Conservation (phyloP, 2,113 vertebrate genomes). For the Ceyx cyanopectus region DNA sequence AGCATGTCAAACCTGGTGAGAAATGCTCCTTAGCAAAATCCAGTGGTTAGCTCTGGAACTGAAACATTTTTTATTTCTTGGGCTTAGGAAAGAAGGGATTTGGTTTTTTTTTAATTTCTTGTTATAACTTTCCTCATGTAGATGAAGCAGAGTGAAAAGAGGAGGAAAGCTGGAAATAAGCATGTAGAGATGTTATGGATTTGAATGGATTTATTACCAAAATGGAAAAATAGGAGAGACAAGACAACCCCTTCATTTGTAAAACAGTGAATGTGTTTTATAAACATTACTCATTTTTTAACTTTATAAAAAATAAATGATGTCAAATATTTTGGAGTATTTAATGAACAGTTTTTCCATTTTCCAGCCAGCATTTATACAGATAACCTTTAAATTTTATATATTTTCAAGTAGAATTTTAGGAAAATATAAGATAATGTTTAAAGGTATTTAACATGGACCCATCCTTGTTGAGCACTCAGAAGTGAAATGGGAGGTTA, state of each 20-base stretch:
- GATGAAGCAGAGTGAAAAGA: background rate
- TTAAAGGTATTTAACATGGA: background rate
- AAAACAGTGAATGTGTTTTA: background rate
- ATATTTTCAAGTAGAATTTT: background rate
- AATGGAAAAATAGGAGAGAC: background rate
- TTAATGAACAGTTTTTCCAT: background rate
- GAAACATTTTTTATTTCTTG: background rate
- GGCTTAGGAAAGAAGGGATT: background rate
- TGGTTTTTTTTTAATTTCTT: background rate
- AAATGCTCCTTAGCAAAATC: background rate
- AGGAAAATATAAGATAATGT: background rate
- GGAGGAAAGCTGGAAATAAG: background rate
- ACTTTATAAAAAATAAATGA: background rate
- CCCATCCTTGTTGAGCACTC: background rate
- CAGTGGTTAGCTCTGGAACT: background rate
- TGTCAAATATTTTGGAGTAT: background rate
- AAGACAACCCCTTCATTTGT: background rate
- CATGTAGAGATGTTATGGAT: background rate
- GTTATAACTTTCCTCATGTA: background rate
- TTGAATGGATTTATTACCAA: background rate
- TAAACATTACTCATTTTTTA: background rate
- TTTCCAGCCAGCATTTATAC: background rate
- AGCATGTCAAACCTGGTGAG: background rate
- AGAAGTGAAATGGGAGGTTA: background rate
- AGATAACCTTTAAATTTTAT: background rate